Base-by-base conservation (phyloP, 2,113 vertebrate genomes). In the Sterrhoptilus dennistouni region DNA sequence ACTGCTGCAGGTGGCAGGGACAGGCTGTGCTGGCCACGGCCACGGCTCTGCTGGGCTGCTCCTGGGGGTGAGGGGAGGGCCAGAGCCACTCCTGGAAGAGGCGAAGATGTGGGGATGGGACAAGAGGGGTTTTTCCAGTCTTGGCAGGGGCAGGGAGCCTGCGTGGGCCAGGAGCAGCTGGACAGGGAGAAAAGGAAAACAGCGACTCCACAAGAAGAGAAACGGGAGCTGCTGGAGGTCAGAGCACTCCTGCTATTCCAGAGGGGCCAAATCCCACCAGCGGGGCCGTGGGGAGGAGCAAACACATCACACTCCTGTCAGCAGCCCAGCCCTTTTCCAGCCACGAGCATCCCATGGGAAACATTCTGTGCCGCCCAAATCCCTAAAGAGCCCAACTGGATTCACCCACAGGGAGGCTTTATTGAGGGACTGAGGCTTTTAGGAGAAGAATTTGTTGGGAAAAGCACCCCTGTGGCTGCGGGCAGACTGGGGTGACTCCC, bases 151-250 rank as follows among this genome's bases (percentile, higher is more conserved):
- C 91, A 77, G 52, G 94, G 87, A 90, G 82, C 27, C 20, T 40
- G 91, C 71, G 94, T 49, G 4, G 65, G 28, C 29, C 76, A 14
- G 83, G 91, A 81, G 47, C 56, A 83, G 44, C 78, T 91, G 83
- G 97, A 98, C 66, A 65, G 69, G 70, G 98, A 98, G 59, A 96
- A 65, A 72, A 97, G 89, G 57, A 92, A 42, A 50, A 31, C 75
- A 5, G 15, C 47, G 10, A 64, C 93, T 74, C 61, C 98, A 82
- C 98, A 97, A 72, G 96, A 93, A 22, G 92, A 98, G 97, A 94
- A 95, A 12, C 63, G 56, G 69, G 94, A 98, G 86, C 96, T 99
- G 19, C 97, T 97, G 91, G 93, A 93, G 86, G 98, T 99, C 74
- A 96, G 98, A 4, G 10, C 31, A 18, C 25, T 60, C 40, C 10